Conservation (phyloP, 2,113 vertebrate species). For the Pelecanus crispus region DNA sequence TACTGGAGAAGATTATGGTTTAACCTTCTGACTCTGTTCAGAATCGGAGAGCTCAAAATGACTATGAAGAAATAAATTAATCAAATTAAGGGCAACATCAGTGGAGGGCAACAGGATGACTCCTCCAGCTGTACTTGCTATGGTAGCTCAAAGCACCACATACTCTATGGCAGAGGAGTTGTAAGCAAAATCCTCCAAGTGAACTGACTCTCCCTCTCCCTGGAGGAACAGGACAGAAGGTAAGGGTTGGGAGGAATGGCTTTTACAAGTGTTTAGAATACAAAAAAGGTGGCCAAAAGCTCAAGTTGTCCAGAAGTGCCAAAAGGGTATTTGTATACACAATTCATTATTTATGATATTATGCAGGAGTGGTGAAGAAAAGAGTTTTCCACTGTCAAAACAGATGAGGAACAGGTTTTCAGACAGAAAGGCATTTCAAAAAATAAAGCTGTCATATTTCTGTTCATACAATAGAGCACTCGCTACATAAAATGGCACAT, state of each 20-base stretch:
- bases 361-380: neutral
- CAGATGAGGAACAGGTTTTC: neutral
- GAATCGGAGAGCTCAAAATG: neutral
- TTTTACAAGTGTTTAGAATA: neutral
- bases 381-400: neutral
- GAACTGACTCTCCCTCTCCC: neutral
- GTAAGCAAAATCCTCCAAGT: neutral
- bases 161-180: neutral
- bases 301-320: neutral
- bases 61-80: neutral
- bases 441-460: neutral
- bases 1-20: neutral
- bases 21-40: neutral
- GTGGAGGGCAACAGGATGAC: neutral
- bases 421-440: neutral
- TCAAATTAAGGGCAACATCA: neutral
- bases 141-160: neutral
- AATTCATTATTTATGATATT: neutral
- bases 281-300: neutral
- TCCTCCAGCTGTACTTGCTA: neutral
- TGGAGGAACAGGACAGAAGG: neutral
- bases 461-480: neutral
- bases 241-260: neutral
- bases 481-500: accelerated
- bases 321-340: neutral